phyloP scores from a whole-genome alignment of 2,797 vertebrate species.

The Microctenopoma stevenorrisi region DNA sequence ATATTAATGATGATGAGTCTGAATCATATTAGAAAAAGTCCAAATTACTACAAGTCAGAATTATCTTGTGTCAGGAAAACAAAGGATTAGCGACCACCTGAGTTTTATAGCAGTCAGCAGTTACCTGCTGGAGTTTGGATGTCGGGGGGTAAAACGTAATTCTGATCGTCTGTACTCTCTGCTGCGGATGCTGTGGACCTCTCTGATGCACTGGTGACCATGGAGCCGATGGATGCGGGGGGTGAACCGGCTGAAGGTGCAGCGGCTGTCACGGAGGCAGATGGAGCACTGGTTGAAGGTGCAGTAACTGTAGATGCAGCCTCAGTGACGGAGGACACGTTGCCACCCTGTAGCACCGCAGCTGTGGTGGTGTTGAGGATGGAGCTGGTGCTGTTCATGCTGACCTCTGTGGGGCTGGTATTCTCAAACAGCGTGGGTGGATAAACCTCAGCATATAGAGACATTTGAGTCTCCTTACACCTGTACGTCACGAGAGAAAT shows the following conservation, averaged over 20 bases:
- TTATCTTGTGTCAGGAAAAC: too few species aligned
- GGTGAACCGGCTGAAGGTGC: background rate
- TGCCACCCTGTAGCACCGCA: background rate
- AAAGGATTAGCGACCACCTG: too few species aligned
- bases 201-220: background rate
- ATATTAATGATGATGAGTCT: too few species aligned
- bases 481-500: slow-evolving; percentile 61
- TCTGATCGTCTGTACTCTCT: background rate
- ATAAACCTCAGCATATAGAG: slow-evolving; percentile 83
- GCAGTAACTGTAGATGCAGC: rapidly evolving
- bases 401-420: slow-evolving; percentile 13
- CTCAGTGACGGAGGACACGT: slow-evolving; percentile 14
- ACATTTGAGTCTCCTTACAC: slow-evolving; percentile 81
- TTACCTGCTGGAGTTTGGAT: background rate
- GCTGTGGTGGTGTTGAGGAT: slow-evolving; percentile 26
- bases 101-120: too few species aligned
- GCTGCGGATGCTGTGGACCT: background rate
- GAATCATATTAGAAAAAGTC: too few species aligned
- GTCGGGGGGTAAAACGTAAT: slow-evolving; percentile 2
- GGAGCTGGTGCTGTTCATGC: slow-evolving; percentile 34
- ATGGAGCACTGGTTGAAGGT: background rate
- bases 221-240: slow-evolving; percentile 15
- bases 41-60: too few species aligned
- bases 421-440: slow-evolving; percentile 78
- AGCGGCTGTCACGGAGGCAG: slow-evolving; percentile 13